phyloP scores from a whole-genome alignment of 2,888 invertebrate genomes.

The Agonopterix arenella region DNA sequence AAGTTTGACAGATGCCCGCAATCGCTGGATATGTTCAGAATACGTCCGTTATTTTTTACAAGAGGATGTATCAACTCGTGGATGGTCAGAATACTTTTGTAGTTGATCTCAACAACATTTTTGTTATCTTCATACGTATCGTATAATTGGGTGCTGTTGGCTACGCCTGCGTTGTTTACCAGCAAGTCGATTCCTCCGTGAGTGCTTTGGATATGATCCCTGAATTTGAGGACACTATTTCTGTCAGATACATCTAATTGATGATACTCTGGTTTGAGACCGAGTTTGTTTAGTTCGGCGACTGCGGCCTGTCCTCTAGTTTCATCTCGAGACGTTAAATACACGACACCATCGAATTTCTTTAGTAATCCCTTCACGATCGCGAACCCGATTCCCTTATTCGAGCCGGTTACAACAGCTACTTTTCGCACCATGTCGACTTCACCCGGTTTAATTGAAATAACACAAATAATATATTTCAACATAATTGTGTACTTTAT shows the following conservation, averaged over 20 bases:
- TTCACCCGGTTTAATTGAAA: not conserved
- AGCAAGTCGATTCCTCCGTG: slow-evolving; percentile 1
- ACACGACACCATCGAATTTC: slow-evolving; percentile 76
- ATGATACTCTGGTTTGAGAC: slow-evolving; percentile 23
- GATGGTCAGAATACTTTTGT: slow-evolving; percentile 77
- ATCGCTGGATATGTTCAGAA: slow-evolving; percentile 84
- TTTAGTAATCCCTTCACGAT: slow-evolving; percentile 78
- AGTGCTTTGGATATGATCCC: not conserved
- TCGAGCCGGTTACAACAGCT: slow-evolving; percentile 77
- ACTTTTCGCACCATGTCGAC: slow-evolving; percentile 5
- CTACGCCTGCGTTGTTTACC: slow-evolving; percentile 30
- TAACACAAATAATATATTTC: not conserved
- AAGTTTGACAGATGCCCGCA: slow-evolving; percentile 79
- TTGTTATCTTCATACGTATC: slow-evolving; percentile 62
- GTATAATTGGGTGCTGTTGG: slow-evolving; percentile 47
- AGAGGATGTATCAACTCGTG: slow-evolving; percentile 82
- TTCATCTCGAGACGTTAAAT: slow-evolving; percentile 66
- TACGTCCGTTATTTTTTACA: slow-evolving; percentile 79
- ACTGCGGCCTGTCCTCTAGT: slow-evolving; percentile 30
- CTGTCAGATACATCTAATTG: slow-evolving; percentile 17
- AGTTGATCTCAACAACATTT: slow-evolving; percentile 81
- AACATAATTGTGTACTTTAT: no score
- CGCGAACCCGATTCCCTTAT: slow-evolving; percentile 81
- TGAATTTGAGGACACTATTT: not conserved
- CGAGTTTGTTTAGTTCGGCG: slow-evolving; percentile 25